These are phyloP conservation scores for Ciconia maguari DNA, from an alignment of 2,113 vertebrate genomes.

Conservation along the genomic window DNA sequence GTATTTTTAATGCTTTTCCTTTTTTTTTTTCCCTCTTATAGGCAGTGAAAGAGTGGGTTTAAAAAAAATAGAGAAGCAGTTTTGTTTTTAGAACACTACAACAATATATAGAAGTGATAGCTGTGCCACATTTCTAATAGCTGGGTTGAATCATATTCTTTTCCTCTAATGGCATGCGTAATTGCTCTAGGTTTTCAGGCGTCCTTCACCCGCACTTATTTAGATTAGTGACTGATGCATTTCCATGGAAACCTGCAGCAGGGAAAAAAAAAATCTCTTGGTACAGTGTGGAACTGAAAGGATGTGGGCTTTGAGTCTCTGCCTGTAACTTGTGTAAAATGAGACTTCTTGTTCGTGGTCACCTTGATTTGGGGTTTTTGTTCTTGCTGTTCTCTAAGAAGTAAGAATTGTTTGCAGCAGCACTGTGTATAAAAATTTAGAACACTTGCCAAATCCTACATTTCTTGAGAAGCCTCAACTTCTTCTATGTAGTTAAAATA, in stretches of 20 bases:
- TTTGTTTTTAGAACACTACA: conserved; percentile 48
- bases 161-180: conserved; percentile 77
- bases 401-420: not conserved
- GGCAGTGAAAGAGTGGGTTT: conserved; percentile 18
- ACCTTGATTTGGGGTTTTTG: not conserved
- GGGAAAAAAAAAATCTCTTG: conserved; percentile 69
- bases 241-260: conserved; percentile 90
- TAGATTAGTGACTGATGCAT: conserved; percentile 92
- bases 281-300: conserved; percentile 77
- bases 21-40: not conserved
- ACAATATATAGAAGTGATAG: conserved; percentile 44
- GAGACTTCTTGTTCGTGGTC: not conserved
- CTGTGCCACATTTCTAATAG: conserved; percentile 64
- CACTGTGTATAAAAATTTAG: not conserved
- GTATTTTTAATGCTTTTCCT: conserved; percentile 26
- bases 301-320: conserved; percentile 69
- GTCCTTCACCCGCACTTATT: conserved; percentile 86
- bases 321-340: conserved; percentile 68
- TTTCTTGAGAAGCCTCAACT: not conserved
- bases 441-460: not conserved
- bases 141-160: conserved; percentile 71
- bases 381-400: not conserved
- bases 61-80: not conserved
- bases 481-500: not conserved
- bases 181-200: conserved; percentile 77